These are phyloP conservation scores for Matsumyia berberina DNA, from an alignment of 2,888 invertebrate genomes.

Conservation along the genomic window DNA sequence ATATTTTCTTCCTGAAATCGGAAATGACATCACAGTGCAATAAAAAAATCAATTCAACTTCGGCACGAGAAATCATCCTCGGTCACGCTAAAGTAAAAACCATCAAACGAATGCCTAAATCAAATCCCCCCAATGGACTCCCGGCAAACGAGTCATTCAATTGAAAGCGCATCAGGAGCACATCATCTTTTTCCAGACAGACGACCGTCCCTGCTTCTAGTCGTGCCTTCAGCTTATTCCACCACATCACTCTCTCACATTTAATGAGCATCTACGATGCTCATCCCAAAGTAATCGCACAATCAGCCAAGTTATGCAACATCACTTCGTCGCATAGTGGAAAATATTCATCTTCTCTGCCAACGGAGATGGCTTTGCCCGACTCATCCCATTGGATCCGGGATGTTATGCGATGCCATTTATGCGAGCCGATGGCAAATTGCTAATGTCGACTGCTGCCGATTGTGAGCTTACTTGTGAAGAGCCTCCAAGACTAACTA, in stretches of 20 bases:
- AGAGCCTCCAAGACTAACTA: conserved; percentile 45
- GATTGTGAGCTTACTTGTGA: conserved; percentile 8
- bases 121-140: conserved; percentile 22
- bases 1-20: conserved; percentile 30
- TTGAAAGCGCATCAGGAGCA: conserved; percentile 39
- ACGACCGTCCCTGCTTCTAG: background rate
- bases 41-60: conserved; percentile 21
- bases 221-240: conserved; percentile 43
- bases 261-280: conserved; percentile 66
- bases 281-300: conserved; percentile 64
- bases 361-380: conserved; percentile 36
- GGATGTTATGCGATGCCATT: conserved; percentile 69
- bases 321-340: conserved; percentile 21
- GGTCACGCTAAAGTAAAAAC: conserved; percentile 17
- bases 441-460: conserved; percentile 62
- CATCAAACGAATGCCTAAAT: conserved; percentile 47
- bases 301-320: conserved; percentile 65
- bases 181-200: conserved; percentile 31
- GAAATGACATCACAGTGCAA: conserved; percentile 40
- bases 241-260: conserved; percentile 48
- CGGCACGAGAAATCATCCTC: conserved; percentile 35
- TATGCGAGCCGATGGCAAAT: conserved; percentile 68
- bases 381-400: conserved; percentile 56
- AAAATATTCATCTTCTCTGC: conserved; percentile 41
- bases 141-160: conserved; percentile 23